Conservation (phyloP, 2,797 vertebrate species). For the Parambassis ranga region DNA sequence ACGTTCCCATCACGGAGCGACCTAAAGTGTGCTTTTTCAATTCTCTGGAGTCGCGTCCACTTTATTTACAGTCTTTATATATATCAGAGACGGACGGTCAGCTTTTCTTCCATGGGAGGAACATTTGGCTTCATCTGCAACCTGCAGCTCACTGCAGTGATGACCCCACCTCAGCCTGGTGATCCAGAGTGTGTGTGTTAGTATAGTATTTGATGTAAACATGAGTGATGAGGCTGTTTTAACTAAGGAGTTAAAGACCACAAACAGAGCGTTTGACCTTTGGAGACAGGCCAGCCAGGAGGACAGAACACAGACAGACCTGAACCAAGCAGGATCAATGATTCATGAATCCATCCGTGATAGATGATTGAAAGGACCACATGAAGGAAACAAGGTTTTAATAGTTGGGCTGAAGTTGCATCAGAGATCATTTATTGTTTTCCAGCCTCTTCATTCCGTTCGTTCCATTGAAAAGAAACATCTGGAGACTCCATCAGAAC, state of each 20-base stretch:
- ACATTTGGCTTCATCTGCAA: neutral
- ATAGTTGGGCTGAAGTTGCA: neutral
- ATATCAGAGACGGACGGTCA: neutral
- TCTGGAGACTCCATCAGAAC: neutral
- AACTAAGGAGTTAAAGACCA: neutral
- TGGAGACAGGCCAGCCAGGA: neutral
- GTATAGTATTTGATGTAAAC: neutral
- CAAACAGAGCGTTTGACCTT: neutral
- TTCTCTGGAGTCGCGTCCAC: neutral
- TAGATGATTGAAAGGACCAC: no score
- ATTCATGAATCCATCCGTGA: no score
- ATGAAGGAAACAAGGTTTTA: no score
- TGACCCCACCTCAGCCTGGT: neutral
- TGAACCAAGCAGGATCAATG: no score
- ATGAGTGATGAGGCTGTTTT: neutral
- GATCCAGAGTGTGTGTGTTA: neutral
- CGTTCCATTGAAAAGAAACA: conserved; percentile 5
- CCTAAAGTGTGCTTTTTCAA: neutral
- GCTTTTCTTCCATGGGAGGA: conserved; percentile 2
- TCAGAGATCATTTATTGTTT: no score
- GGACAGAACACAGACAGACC: no score
- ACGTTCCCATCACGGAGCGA: neutral
- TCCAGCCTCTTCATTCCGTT: no score
- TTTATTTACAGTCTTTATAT: neutral
- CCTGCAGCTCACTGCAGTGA: neutral